phyloP scores from a whole-genome alignment of 2,797 vertebrate species.

The Lepus oiostolus region DNA sequence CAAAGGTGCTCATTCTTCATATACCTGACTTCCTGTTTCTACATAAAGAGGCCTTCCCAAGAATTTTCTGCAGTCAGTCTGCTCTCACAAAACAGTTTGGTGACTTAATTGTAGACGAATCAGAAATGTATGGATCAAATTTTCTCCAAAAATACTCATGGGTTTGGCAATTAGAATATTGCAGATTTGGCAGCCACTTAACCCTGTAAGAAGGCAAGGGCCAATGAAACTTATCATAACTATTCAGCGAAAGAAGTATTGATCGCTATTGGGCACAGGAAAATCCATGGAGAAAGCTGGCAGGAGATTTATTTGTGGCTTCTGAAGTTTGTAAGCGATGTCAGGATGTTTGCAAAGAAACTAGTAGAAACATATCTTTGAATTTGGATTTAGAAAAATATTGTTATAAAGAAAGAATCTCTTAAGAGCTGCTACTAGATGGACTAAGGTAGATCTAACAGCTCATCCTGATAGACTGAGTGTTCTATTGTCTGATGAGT shows the following conservation, averaged over 20 bases:
- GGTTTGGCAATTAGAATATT: conserved; percentile 36
- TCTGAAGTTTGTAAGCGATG: neutral
- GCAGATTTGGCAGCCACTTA: conserved; percentile 33
- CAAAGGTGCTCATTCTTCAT: neutral
- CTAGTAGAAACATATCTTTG: neutral
- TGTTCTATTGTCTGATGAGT: neutral
- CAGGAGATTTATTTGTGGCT: neutral
- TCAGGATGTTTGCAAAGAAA: neutral
- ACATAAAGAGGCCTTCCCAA: conserved; percentile 7
- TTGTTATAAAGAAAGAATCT: conserved; percentile 37
- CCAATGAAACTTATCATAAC: neutral
- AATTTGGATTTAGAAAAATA: conserved; percentile 2
- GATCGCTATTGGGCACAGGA: neutral
- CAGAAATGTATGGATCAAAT: conserved; percentile 59
- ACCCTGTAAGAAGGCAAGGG: neutral
- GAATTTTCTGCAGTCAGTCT: neutral
- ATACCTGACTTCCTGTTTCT: neutral
- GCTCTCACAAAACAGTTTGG: conserved; percentile 42
- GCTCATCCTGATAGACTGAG: neutral
- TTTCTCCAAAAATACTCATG: conserved; percentile 59
- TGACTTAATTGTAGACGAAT: conserved; percentile 55
- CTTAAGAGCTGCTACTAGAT: neutral
- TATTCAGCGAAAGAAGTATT: neutral
- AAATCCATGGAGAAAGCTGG: neutral
- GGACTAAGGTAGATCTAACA: neutral